phyloP scores from a whole-genome alignment of 2,888 invertebrate species.

The Agrotis segetum region DNA sequence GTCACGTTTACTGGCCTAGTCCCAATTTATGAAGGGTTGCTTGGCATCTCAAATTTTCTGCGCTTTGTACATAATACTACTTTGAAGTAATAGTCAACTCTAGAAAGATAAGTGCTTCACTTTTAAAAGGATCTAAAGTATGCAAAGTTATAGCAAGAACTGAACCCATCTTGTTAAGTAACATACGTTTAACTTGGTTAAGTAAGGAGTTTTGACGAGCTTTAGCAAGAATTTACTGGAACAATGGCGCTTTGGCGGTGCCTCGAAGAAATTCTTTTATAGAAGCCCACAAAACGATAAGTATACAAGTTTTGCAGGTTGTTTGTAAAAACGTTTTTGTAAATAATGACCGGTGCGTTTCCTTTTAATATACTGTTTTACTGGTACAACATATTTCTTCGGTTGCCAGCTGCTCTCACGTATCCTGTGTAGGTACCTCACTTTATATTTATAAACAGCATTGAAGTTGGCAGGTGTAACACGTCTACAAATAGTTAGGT shows the following conservation, averaged over 20 bases:
- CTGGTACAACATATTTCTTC: slow-evolving; percentile 23
- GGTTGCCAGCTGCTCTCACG: slow-evolving; percentile 54
- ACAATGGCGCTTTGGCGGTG: slow-evolving; percentile 37
- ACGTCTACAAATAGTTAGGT: slow-evolving; percentile 43
- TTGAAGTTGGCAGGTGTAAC: slow-evolving; percentile 56
- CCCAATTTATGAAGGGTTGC: not conserved
- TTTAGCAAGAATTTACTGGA: slow-evolving; percentile 31
- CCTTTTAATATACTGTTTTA: slow-evolving; percentile 7
- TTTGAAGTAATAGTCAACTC: not conserved
- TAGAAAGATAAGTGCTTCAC: not conserved
- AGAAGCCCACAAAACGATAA: slow-evolving; percentile 28
- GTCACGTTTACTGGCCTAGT: not conserved
- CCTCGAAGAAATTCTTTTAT: slow-evolving; percentile 27
- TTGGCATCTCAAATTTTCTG: not conserved
- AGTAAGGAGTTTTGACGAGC: slow-evolving; percentile 50
- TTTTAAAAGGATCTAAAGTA: slow-evolving; percentile 21
- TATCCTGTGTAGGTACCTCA: slow-evolving; percentile 11
- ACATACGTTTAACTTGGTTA: slow-evolving; percentile 40
- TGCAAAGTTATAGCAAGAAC: slow-evolving; percentile 20
- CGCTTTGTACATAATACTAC: not conserved
- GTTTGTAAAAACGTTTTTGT: slow-evolving; percentile 33
- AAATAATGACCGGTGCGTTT: slow-evolving; percentile 26
- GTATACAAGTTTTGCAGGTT: slow-evolving; percentile 36
- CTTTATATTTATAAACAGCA: slow-evolving; percentile 18
- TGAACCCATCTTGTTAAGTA: slow-evolving; percentile 39